These are phyloP conservation scores for Chalcis sispes DNA, from an alignment of 2,888 invertebrate species.

Conservation along the genomic window DNA sequence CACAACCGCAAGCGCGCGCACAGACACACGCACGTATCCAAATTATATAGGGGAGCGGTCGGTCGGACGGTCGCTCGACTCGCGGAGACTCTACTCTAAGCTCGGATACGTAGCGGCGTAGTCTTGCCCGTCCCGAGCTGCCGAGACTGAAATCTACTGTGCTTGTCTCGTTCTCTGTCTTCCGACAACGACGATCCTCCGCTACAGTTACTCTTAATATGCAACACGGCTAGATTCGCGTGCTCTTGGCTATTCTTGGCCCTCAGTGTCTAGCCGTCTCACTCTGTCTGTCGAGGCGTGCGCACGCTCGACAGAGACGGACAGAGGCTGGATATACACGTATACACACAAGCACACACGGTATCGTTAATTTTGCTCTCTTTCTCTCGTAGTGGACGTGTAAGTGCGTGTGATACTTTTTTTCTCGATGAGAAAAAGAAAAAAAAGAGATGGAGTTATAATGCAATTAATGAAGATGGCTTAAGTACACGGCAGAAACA, in stretches of 20 bases:
- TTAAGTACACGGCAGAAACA: too few species aligned
- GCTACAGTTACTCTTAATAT: slow-evolving; percentile 32
- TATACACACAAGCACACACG: too few species aligned
- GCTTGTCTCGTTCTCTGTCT: neutral
- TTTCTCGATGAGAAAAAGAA: too few species aligned
- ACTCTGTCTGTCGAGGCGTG: too few species aligned
- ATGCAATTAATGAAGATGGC: too few species aligned
- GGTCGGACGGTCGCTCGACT: neutral
- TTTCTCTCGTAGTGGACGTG: too few species aligned
- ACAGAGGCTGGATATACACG: too few species aligned
- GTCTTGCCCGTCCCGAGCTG: neutral
- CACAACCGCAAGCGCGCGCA: neutral
- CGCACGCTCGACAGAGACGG: too few species aligned
- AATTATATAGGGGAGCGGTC: slow-evolving; percentile 45
- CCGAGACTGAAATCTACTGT: neutral
- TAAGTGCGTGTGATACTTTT: too few species aligned
- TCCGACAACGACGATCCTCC: slow-evolving; percentile 21
- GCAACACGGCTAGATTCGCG: slow-evolving; percentile 68
- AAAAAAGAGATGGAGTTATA: too few species aligned
- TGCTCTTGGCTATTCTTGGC: slow-evolving; percentile 71
- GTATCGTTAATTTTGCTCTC: too few species aligned
- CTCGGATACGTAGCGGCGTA: neutral
- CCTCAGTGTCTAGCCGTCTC: too few species aligned
- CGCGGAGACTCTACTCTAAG: neutral
- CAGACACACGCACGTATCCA: neutral